Percentiles rank a stretch among this genome's conserved stretches.
Conservation (phyloP, 2,113 vertebrate species). For the Ia io region DNA sequence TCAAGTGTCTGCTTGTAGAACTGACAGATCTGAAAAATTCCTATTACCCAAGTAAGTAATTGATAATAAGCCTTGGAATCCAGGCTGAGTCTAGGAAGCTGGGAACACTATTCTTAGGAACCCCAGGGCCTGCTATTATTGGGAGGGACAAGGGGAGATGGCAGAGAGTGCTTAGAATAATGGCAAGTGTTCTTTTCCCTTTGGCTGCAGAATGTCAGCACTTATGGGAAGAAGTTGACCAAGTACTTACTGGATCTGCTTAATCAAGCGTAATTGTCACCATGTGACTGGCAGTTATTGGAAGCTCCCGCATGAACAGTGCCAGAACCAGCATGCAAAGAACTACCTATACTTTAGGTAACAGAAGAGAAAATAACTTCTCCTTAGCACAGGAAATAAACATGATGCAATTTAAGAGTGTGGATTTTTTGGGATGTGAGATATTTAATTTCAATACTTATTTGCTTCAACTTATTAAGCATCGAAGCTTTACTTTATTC, state of each 20-base stretch:
- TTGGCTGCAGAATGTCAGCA: slow-evolving; percentile 83
- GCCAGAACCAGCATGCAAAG: slow-evolving; percentile 79
- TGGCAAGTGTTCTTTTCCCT: slow-evolving; percentile 64
- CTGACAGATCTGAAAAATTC: background rate
- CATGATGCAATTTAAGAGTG: background rate
- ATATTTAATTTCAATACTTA: background rate
- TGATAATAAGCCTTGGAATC: background rate
- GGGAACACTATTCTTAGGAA: slow-evolving; percentile 19
- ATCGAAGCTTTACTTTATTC: background rate
- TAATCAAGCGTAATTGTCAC: slow-evolving; percentile 83
- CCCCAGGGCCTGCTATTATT: background rate
- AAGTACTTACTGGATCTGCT: slow-evolving; percentile 83
- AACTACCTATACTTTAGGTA: slow-evolving; percentile 67
- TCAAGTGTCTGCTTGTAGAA: background rate
- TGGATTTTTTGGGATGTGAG: background rate
- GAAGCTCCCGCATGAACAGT: slow-evolving; percentile 73
- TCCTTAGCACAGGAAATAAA: background rate
- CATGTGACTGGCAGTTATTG: slow-evolving; percentile 75
- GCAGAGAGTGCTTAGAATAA: slow-evolving; percentile 69
- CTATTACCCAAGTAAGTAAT: background rate
- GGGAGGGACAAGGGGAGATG: slow-evolving; percentile 54
- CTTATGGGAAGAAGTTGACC: slow-evolving; percentile 85
- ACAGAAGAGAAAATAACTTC: slow-evolving; percentile 60
- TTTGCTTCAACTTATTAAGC: background rate
- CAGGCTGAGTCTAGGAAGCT: background rate